These are phyloP conservation scores for Sarcophaga carnaria DNA, from an alignment of 2,888 invertebrate species.

Conservation along the genomic window DNA sequence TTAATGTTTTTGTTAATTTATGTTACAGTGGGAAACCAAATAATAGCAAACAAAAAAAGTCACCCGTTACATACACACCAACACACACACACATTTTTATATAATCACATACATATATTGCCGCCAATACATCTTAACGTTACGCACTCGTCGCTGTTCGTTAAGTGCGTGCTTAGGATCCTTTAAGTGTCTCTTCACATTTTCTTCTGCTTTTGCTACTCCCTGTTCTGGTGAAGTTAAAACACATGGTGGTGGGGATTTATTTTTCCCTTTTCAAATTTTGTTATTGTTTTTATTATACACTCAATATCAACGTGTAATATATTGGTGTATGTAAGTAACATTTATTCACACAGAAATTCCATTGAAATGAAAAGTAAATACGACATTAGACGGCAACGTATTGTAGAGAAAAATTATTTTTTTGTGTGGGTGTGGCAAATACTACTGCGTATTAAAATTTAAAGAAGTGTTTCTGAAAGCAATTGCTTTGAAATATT, in stretches of 20 bases:
- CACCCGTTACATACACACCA: not conserved
- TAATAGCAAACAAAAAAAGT: not conserved
- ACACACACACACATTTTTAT: not conserved
- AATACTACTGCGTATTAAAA: too few relatives aligned
- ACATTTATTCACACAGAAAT: not conserved
- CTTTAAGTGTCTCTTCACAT: conserved; percentile 46
- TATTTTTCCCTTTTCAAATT: not conserved
- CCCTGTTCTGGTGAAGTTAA: not conserved
- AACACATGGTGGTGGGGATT: not conserved
- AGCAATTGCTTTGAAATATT: too few relatives aligned
- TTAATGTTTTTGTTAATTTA: too few relatives aligned
- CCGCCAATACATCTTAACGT: conserved; percentile 18
- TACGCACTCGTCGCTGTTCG: conserved; percentile 48
- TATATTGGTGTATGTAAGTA: not conserved
- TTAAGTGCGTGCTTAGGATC: conserved; percentile 58
- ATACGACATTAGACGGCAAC: not conserved
- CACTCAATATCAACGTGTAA: not conserved
- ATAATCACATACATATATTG: not conserved
- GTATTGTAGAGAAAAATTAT: too few relatives aligned
- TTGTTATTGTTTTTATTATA: not conserved
- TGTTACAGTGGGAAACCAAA: too few relatives aligned
- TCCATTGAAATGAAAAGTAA: not conserved
- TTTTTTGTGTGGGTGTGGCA: too few relatives aligned
- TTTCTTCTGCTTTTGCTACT: not conserved
- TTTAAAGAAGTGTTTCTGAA: too few relatives aligned